These are phyloP conservation scores for Drosophila paramelanica DNA, from an alignment of 2,888 invertebrate genomes.

Conservation along the genomic window DNA sequence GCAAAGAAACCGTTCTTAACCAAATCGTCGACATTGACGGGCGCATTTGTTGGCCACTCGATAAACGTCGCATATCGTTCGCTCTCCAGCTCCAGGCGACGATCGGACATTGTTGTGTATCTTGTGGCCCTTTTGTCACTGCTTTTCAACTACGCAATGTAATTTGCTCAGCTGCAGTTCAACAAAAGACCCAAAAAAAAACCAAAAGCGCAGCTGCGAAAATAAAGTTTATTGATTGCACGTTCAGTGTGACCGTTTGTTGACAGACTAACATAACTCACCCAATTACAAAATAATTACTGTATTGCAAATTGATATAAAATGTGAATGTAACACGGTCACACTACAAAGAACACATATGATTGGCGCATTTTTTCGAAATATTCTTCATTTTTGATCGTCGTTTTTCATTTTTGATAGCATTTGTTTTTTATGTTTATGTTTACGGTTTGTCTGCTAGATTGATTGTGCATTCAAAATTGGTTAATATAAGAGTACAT, in stretches of 20 bases:
- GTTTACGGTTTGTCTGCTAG: no score
- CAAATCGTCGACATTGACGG: constrained; percentile 56
- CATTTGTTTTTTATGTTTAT: no score
- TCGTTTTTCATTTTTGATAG: no score
- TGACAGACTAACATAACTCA: neutral
- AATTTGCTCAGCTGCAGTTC: constrained; percentile 34
- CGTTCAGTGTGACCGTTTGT: constrained; percentile 32
- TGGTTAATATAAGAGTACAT: no score
- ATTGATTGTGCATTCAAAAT: no score
- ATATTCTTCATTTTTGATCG: no score
- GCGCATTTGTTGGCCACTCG: constrained; percentile 65
- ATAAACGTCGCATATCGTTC: constrained; percentile 56
- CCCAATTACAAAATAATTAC: neutral
- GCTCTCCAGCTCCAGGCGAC: constrained; percentile 57
- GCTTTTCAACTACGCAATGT: constrained; percentile 32
- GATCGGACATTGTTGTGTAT: constrained; percentile 49
- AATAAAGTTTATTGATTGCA: constrained; percentile 55
- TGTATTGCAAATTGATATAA: neutral
- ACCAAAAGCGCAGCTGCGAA: constrained; percentile 41
- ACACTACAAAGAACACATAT: neutral
- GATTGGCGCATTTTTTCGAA: no score
- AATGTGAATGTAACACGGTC: no score
- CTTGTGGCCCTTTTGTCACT: constrained; percentile 15
- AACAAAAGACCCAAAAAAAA: constrained; percentile 34
- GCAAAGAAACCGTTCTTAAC: constrained; percentile 90